Conservation (phyloP, 2,888 invertebrate genomes). For the Anticlea derivata region DNA sequence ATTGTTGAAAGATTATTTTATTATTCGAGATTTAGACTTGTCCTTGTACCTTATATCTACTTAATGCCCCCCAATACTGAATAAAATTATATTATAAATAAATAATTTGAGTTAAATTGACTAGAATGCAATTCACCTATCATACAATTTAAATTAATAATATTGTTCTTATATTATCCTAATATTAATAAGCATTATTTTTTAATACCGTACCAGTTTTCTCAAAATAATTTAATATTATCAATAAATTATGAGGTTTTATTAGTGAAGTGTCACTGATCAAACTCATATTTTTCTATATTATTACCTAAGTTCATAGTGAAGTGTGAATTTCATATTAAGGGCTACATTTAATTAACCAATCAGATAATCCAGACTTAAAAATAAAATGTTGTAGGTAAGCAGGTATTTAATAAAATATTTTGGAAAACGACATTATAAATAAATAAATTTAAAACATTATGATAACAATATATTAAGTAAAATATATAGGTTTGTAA, state of each 20-base stretch:
- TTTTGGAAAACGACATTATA: no score
- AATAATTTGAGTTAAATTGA: constrained; percentile 34
- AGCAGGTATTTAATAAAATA: no score
- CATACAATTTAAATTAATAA: neutral
- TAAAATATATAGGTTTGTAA: neutral
- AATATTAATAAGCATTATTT: no score
- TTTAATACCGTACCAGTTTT: no score
- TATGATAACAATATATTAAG: no score
- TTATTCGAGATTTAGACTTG: constrained; percentile 15
- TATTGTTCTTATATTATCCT: no score
- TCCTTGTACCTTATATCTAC: neutral
- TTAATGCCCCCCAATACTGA: constrained; percentile 13
- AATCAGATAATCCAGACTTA: neutral
- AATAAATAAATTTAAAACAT: no score
- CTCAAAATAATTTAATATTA: no score
- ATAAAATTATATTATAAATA: constrained; percentile 21
- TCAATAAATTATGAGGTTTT: neutral
- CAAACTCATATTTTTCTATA: no score
- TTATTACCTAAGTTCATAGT: no score
- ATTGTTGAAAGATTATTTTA: constrained; percentile 6
- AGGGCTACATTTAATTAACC: constrained; percentile 9
- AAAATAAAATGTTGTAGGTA: no score
- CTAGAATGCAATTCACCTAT: constrained; percentile 25
- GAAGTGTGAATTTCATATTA: neutral
- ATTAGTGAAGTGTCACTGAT: neutral